Evolutionary conservation across 2,888 invertebrate genomes (phyloP), one percentile per base, ranked within the genome.

Genomic region (Drosophila robusta): DNA sequence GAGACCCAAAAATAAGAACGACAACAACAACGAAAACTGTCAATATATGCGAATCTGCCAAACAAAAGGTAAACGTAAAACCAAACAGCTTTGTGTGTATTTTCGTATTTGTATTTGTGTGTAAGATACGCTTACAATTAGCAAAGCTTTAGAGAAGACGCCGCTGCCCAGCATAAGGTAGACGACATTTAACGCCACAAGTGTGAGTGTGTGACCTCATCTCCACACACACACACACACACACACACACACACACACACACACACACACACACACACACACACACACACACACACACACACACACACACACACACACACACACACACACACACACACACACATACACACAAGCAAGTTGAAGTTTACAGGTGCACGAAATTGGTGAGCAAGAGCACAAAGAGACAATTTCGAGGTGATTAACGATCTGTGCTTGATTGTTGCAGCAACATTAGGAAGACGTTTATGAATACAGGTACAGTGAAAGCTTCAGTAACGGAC

Each of bases 121-220:
- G 51, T 69, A 75, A 80, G 75, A 70, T 65, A 76, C 65, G 73
- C 79, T 86, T 73, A 80, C 85, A 75, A 79, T 81, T 77, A 74
- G 68, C 61, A 55, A 62, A 82, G 70, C 73, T 76, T 62, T 22
- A 16, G 18, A 34, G 46, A 36, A 51, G 42, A 34, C 16, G 44
- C 5, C 3, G 12, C 12, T 12, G 34, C 34, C 29, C 29, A 55
- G 72, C 61, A 69, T 72, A 74, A 86, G 77, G 84, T 83, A 63
- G 81, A 83, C 80, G 84, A 83, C 78, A 83, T 80, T 86, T 78
- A 69, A 78, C 50, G 41, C 56, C 60, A 45, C 39, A 50, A 54
- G 51, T 58, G 65, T n/a, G 63, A 22, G 24, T 41, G 44, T 45
- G 54, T 75, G 81, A 70, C 75, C 75, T 85, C 86, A 82, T 86